Base-by-base conservation (phyloP, 2,797 vertebrate species). In the Limnodromus scolopaceus region DNA sequence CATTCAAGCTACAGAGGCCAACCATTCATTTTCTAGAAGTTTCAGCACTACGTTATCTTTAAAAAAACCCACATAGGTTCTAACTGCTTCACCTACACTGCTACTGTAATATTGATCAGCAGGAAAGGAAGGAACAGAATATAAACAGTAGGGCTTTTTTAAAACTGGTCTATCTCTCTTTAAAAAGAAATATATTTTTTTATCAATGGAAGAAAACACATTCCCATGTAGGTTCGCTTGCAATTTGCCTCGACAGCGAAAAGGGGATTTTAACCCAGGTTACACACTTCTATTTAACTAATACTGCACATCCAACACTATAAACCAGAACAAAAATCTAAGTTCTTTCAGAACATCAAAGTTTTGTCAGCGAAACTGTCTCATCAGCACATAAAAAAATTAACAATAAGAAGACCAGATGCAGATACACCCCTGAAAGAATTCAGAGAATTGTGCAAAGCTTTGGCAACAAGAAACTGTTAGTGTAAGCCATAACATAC, bases 341-440 rank as follows among this genome's bases (percentile, higher is more conserved):
- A 16, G 45, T 60, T 63, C 11, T 60, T 55, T 41, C 53, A 53
- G 28, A 88, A 49, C 7, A 43, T 16, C 14, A 24, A 53, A 41
- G 16, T 7, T 87, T 48, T 13, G 11, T 14, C 48, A 60, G 16
- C 24, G 70, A 74, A 49, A 28, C 12, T 23, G 14, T 8, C 36
- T 38, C 49, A 49, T 0, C 6, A 57, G 23, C 7, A 60, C 65
- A 24, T 10, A 15, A 87, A 66, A 66, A 54, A 76, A 39, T 2
- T 13, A 66, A 17, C 41, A 66, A 5, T 1, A 41, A 10, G 23
- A 79, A 46, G 16, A 78, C 53, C 1, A 2, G 27, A 48, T 5
- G 11, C 8, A 57, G 30, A 55, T 24, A 34, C 3, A 32, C 0
- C 0, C 11, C 15, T 1, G 10, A 61, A 25, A 75, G 22, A 60